phyloP scores from a whole-genome alignment of 2,888 invertebrate genomes.

The Zeuzera pyrina region DNA sequence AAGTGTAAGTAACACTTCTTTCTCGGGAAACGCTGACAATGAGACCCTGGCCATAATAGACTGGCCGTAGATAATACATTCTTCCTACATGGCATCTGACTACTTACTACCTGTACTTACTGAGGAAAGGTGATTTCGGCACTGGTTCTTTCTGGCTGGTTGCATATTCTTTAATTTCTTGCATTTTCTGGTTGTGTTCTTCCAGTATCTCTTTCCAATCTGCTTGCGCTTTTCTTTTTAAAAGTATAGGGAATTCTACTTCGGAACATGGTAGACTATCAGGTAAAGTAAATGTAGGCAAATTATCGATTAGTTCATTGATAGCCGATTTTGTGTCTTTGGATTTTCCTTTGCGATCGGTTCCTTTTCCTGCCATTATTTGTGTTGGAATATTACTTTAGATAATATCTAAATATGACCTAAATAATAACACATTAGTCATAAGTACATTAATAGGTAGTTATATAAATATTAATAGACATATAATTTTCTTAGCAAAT shows the following conservation, averaged over 20 bases:
- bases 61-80: too few relatives aligned
- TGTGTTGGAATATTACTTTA: too few relatives aligned
- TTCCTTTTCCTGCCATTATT: conserved; percentile 46
- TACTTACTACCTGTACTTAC: too few relatives aligned
- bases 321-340: conserved; percentile 29
- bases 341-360: conserved; percentile 42
- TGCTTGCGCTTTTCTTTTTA: conserved; percentile 26
- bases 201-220: conserved; percentile 47
- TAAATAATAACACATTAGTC: too few relatives aligned
- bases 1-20: too few relatives aligned
- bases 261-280: conserved; percentile 55
- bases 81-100: too few relatives aligned
- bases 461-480: too few relatives aligned
- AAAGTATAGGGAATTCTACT: conserved; percentile 44
- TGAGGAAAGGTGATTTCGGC: conserved; percentile 40
- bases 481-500: too few relatives aligned
- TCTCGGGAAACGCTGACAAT: too few relatives aligned
- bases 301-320: conserved; percentile 27
- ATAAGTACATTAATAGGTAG: background rate
- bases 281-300: conserved; percentile 44
- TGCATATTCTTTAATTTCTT: conserved; percentile 35
- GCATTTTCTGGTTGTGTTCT: conserved; percentile 31
- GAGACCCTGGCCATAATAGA: too few relatives aligned
- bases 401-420: too few relatives aligned
- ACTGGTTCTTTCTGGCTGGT: conserved; percentile 28